A percentile compares a stretch with the other conserved stretches of the same genome.
phyloP scores from a whole-genome alignment of 1,140 invertebrate species.

The Drosophila paulistorum region DNA sequence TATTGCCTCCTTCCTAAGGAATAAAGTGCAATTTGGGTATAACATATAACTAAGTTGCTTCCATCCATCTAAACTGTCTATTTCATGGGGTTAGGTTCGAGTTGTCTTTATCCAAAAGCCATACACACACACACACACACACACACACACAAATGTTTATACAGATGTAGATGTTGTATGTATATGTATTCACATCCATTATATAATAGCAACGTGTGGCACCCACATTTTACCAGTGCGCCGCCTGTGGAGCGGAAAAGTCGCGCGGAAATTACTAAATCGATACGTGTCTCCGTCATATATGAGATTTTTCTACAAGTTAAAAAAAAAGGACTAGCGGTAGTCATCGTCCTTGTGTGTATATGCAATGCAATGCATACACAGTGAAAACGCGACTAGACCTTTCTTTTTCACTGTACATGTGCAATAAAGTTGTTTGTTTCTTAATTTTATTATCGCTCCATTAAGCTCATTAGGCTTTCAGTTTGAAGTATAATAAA shows the following conservation, averaged over 20 bases:
- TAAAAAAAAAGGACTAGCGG: slow-evolving; percentile 35
- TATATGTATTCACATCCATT: slow-evolving; percentile 14
- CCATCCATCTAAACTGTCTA: slow-evolving; percentile 58
- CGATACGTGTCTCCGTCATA: slow-evolving; percentile 54
- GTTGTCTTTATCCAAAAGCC: slow-evolving; percentile 24
- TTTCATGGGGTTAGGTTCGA: slow-evolving; percentile 25
- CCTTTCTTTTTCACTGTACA: not conserved
- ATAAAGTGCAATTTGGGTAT: slow-evolving; percentile 37
- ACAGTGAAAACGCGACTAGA: not conserved
- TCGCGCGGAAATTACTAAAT: slow-evolving; percentile 66
- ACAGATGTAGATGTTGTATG: slow-evolving; percentile 9
- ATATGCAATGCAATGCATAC: too few species aligned
- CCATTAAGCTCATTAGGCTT: too few species aligned
- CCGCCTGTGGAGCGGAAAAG: slow-evolving; percentile 51
- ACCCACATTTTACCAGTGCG: slow-evolving; percentile 44
- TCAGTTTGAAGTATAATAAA: too few species aligned
- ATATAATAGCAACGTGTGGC: slow-evolving; percentile 21
- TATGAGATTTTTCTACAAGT: slow-evolving; percentile 49
- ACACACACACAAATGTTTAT: not conserved
- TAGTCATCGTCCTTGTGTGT: slow-evolving; percentile 13
- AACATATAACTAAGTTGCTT: slow-evolving; percentile 52
- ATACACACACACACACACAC: not conserved
- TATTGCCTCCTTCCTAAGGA: slow-evolving; percentile 8
- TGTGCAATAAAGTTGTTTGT: too few species aligned
- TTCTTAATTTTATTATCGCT: too few species aligned